phyloP scores from a whole-genome alignment of 2,888 invertebrate genomes.

The Drosophila infuscata region DNA sequence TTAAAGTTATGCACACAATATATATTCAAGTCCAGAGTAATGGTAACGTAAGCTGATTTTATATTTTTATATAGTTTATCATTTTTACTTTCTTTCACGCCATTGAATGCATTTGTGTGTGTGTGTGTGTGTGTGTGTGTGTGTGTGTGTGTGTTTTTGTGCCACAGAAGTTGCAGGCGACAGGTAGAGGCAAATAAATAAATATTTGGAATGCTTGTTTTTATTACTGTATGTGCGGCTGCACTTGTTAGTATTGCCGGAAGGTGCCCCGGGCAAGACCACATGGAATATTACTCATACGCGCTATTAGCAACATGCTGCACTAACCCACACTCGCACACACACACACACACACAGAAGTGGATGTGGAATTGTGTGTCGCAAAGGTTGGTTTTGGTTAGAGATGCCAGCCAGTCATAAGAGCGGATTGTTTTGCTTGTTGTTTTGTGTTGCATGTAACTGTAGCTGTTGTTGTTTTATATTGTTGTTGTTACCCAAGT shows the following conservation, averaged over 20 bases:
- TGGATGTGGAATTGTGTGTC: slow-evolving; percentile 53
- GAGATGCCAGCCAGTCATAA: slow-evolving; percentile 36
- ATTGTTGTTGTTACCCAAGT: slow-evolving; percentile 39
- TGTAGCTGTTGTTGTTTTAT: slow-evolving; percentile 14
- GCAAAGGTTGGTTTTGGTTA: slow-evolving; percentile 56
- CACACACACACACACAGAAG: slow-evolving; percentile 17
- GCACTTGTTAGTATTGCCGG: slow-evolving; percentile 58
- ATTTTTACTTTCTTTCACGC: not conserved
- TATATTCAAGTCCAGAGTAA: not conserved
- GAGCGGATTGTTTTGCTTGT: slow-evolving; percentile 15
- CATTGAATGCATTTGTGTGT: not conserved
- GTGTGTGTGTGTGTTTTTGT: slow-evolving; percentile 5
- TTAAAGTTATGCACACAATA: not conserved
- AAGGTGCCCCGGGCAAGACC: slow-evolving; percentile 54
- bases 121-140: slow-evolving; percentile 7
- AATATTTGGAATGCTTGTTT: slow-evolving; percentile 36
- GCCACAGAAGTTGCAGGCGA: slow-evolving; percentile 56
- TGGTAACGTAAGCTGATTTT: not conserved
- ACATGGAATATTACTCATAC: slow-evolving; percentile 61
- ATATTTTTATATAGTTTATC: not conserved
- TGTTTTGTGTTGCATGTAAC: slow-evolving; percentile 20
- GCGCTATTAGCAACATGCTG: slow-evolving; percentile 58
- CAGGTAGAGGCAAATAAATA: slow-evolving; percentile 61
- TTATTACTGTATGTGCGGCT: slow-evolving; percentile 14
- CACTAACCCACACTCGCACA: slow-evolving; percentile 24